Percentiles rank a stretch among this genome's conserved stretches.
Evolutionary conservation across 2,888 invertebrate genomes (phyloP).

Genomic region (Elmis aenea): DNA sequence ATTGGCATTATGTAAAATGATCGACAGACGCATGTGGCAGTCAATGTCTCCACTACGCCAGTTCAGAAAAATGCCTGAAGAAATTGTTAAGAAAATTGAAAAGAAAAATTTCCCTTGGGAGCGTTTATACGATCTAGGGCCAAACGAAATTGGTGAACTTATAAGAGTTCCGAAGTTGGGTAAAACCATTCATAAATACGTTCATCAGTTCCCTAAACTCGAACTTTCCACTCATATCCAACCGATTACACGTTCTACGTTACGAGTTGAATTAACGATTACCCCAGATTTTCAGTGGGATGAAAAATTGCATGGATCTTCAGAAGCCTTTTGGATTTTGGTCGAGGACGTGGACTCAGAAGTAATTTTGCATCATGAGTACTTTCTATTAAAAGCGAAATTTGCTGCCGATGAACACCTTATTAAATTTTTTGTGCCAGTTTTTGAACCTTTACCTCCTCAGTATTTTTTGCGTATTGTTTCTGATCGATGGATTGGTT

Average conservation of each 20-base stretch:
- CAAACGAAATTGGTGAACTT: constrained; percentile 95
- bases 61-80: constrained; percentile 95
- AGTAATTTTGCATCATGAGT: constrained; percentile 89
- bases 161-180: constrained; percentile 88
- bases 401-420: constrained; percentile 92
- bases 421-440: constrained; percentile 96
- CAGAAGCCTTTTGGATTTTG: constrained; percentile 84
- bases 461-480: constrained; percentile 93
- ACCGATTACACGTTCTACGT: constrained; percentile 89
- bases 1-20: constrained; percentile 96
- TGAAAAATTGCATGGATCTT: constrained; percentile 80
- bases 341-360: constrained; percentile 86
- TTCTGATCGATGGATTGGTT: constrained; percentile 89
- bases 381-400: constrained; percentile 89
- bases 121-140: constrained; percentile 90
- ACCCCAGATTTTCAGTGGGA: constrained; percentile 99
- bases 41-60: constrained; percentile 98
- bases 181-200: constrained; percentile 91
- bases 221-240: constrained; percentile 96
- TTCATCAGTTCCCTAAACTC: constrained; percentile 95
- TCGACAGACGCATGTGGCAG: constrained; percentile 98
- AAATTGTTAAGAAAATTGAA: constrained; percentile 94
- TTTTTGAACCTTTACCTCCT: constrained; percentile 97
- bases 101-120: constrained; percentile 97
- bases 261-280: constrained; percentile 93